Percentiles rank a stretch among this genome's conserved stretches.
phyloP scores from a whole-genome alignment of 2,797 vertebrate genomes.

The Gobionotothen gibberifrons region DNA sequence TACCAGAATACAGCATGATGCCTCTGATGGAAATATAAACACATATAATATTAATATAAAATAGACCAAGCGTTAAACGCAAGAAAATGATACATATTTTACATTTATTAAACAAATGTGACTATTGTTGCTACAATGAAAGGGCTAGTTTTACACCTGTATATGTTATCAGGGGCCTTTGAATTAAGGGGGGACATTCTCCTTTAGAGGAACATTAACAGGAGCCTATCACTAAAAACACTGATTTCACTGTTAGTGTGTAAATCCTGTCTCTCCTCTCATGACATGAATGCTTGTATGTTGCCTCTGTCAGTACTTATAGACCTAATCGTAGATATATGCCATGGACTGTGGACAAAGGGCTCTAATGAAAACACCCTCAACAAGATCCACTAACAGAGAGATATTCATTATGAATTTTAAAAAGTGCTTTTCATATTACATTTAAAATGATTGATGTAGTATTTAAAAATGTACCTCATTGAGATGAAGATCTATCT shows the following conservation, averaged over 20 bases:
- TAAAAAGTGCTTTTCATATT: conserved; percentile 3
- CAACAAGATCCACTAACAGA: conserved; percentile 9
- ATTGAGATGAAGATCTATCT: neutral
- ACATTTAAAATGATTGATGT: conserved; percentile 22
- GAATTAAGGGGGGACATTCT: neutral
- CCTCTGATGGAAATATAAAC: neutral
- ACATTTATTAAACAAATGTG: neutral
- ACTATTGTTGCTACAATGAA: neutral
- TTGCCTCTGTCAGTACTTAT: conserved; percentile 21
- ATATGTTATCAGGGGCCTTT: neutral
- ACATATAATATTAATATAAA: neutral
- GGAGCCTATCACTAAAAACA: too few species aligned
- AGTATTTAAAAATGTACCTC: conserved; percentile 19
- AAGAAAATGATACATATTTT: conserved; percentile 5
- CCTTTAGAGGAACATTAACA: too few species aligned
- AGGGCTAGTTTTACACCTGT: neutral
- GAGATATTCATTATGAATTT: neutral
- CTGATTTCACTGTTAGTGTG: neutral
- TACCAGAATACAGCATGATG: neutral
- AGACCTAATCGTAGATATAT: conserved; percentile 13
- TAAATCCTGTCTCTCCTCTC: conserved; percentile 33
- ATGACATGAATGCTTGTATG: conserved; percentile 13
- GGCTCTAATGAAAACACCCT: conserved; percentile 9
- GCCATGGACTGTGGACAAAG: neutral
- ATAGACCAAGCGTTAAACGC: neutral